phyloP scores from a whole-genome alignment of 2,113 vertebrate species.

The Syrmaticus mikado region DNA sequence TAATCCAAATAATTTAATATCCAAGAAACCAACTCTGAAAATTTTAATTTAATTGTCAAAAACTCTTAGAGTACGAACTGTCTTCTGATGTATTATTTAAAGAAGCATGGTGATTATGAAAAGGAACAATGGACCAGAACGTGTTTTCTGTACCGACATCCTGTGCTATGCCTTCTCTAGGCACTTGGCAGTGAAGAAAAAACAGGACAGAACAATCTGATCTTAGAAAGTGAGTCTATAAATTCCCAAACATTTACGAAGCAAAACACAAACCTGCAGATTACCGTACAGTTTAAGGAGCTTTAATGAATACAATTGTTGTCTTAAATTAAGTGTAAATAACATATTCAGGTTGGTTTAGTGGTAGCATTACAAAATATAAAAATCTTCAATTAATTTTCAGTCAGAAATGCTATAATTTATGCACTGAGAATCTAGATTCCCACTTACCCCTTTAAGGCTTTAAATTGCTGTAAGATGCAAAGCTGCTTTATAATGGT shows the following conservation, averaged over 20 bases:
- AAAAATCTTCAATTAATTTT: conserved; percentile 30
- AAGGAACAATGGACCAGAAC: neutral
- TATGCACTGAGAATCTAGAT: neutral
- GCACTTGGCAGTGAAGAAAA: neutral
- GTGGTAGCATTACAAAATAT: neutral
- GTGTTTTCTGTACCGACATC: neutral
- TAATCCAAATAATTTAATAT: conserved; percentile 34
- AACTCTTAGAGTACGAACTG: neutral
- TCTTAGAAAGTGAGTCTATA: neutral
- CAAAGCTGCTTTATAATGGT: conserved; percentile 25
- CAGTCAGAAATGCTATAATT: neutral
- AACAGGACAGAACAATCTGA: neutral
- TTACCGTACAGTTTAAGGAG: conserved; percentile 12
- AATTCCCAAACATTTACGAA: conserved; percentile 45
- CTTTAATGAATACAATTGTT: conserved; percentile 35
- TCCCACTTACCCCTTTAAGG: neutral
- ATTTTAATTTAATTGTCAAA: conserved; percentile 36
- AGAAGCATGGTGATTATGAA: neutral
- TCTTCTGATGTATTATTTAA: conserved; percentile 45
- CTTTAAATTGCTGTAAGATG: conserved; percentile 9
- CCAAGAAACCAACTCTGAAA: conserved; percentile 10
- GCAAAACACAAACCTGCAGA: conserved; percentile 30
- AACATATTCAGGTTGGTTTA: neutral
- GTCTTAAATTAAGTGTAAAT: conserved; percentile 12
- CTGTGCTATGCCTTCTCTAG: neutral